Evolutionary conservation across 1,140 invertebrate species (phyloP).

Genomic region (Ctenoplectra terminalis): DNA sequence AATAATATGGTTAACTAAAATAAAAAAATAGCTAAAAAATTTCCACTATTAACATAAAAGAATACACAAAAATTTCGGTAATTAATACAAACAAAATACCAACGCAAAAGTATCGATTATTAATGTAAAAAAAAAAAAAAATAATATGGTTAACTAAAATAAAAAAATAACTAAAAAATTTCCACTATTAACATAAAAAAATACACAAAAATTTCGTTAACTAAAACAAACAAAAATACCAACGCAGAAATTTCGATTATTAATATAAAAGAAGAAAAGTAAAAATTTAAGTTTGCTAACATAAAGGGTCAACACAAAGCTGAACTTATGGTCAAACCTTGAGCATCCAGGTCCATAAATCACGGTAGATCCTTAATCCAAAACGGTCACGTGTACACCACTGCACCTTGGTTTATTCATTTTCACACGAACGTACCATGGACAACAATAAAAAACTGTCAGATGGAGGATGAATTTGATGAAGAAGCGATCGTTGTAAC

Average conservation of each 20-base stretch:
- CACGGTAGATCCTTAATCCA: constrained; percentile 28
- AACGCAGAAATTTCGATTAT: background rate
- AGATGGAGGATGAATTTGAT: background rate
- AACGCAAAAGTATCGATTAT: background rate
- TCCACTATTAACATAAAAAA: too few relatives aligned
- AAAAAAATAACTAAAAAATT: too few relatives aligned
- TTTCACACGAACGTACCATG: background rate
- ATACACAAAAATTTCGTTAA: too few relatives aligned
- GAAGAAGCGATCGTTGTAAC: background rate
- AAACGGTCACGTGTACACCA: constrained; percentile 22
- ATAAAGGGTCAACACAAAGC: too few relatives aligned
- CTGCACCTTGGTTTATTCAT: constrained; percentile 22
- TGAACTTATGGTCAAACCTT: constrained; percentile 3
- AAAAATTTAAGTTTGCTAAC: too few relatives aligned
- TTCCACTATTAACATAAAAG: too few relatives aligned
- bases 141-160: too few relatives aligned
- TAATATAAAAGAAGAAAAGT: background rate
- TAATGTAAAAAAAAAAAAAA: background rate
- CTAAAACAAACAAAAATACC: background rate
- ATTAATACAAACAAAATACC: background rate
- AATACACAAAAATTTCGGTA: too few relatives aligned
- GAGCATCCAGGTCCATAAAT: background rate
- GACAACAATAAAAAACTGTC: background rate
- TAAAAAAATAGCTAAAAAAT: too few relatives aligned
- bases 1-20: too few relatives aligned